A percentile compares a stretch with the other conserved stretches of the same genome.
These are phyloP conservation scores for Reticulitermes lucifugus DNA, from an alignment of 2,888 invertebrate species.

Conservation along the genomic window DNA sequence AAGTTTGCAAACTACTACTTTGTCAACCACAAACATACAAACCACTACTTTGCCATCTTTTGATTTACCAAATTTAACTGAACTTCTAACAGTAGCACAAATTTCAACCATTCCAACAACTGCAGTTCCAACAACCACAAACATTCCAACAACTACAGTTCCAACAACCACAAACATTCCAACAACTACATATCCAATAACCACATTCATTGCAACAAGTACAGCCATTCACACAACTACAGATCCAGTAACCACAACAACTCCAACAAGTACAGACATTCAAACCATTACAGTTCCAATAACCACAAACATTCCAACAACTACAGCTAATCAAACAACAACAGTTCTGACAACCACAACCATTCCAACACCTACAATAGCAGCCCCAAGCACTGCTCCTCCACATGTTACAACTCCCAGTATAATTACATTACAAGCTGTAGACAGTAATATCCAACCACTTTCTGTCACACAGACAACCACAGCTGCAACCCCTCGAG, in stretches of 20 bases:
- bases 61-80: conserved; percentile 9
- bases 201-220: conserved; percentile 51
- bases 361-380: not conserved
- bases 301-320: conserved; percentile 38
- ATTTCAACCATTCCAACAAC: conserved; percentile 56
- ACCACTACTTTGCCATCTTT: not conserved
- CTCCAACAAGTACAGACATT: conserved; percentile 44
- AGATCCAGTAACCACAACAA: conserved; percentile 55
- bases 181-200: conserved; percentile 27
- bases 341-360: not conserved
- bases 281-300: conserved; percentile 50
- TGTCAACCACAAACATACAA: conserved; percentile 35
- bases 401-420: conserved; percentile 57
- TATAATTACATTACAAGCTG: conserved; percentile 56
- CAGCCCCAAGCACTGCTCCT: not conserved
- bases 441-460: conserved; percentile 28
- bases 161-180: conserved; percentile 45
- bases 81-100: conserved; percentile 42
- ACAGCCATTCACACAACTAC: conserved; percentile 56
- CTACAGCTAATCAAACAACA: conserved; percentile 3
- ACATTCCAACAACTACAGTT: conserved; percentile 47
- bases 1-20: conserved; percentile 14
- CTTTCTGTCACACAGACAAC: conserved; percentile 37
- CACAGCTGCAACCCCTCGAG: conserved; percentile 52
- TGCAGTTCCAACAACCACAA: conserved; percentile 49